Evolutionary conservation across 2,797 vertebrate species (phyloP), one percentile per base, ranked within the genome.

Genomic region (Erpetoichthys calabaricus): DNA sequence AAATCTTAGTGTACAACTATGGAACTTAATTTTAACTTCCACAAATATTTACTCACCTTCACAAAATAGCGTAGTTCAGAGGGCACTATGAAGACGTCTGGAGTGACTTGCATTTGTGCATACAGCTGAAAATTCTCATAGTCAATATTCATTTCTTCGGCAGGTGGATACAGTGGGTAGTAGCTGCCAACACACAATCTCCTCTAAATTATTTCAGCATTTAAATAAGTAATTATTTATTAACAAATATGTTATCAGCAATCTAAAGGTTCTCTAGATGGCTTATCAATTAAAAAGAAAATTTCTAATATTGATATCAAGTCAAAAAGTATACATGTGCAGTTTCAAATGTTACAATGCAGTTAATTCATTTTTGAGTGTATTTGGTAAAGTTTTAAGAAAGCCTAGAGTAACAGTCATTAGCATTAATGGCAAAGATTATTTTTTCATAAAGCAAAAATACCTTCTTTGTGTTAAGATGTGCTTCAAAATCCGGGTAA

Each of bases 1-100:
- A 25, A 25, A 25, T 25, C 25, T 25, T 25, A 1, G 25, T 2
- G 25, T 25, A 25, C 25, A 25, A 25, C n/a, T n/a, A n/a, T n/a
- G n/a, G n/a, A n/a, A n/a, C 25, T 25, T 25, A 25, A 25, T 25
- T 25, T 25, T 25, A 25, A 25, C 25, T 25, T 25, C 25, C 25
- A 25, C 2, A 25, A 25, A 25, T 25, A 25, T 25, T 25, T 25
- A 25, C 25, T 60, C 55, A 97, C 94, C 91, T 94, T 98, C 7
- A 96, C 55, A 7, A 96, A 98, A 73, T 89, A 97, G 5, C 89
- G 87, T 57, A 98, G 79, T 71, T 98, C 92, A 0, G 94, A 98
- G 0, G 94, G 94, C 10, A 84, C 59, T 3, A 98, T 62, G 8
- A 98, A 79, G 44, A 98, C 5, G 1, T 98, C 89, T 0, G 94